Base-by-base conservation (phyloP, 2,888 invertebrate species). In the Frankliniella fusca region DNA sequence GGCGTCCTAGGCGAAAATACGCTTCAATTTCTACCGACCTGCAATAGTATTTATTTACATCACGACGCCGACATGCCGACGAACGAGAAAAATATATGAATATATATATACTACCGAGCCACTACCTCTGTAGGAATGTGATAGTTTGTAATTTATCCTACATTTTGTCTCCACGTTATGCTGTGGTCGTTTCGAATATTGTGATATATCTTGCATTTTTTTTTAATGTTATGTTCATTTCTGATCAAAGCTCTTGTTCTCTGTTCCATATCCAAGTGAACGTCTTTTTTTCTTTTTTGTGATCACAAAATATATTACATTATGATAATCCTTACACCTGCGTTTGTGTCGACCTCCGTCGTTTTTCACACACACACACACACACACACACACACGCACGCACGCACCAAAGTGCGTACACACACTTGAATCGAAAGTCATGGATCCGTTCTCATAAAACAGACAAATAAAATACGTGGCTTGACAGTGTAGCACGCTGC, bases 81-180 rank as follows among this genome's bases (percentile, higher is more conserved):
- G 38, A 38, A 38, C 38, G 38, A 38, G 2, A 38, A 38, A 38
- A 3, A 38, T 38, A 38, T 38, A 5, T 3, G 5, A 38, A 38
- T 38, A 38, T 38, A n/a, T n/a, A n/a, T 54, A 61, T 61, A 76
- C 70, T 38, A 38, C 70, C 70, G 27, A 27, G 70, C 70, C 70
- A 76, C 70, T 76, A 76, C 70, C 70, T 76, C 70, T 76, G 70
- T 76, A 76, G 70, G 70, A 76, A 76, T 76, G 70, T 76, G 70
- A 76, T 76, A 76, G 70, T 23, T 27, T 76, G 70, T 76, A 76
- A 76, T 76, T 76, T 27, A 76, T 76, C 70, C 70, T 76, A 76
- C 70, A 27, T 76, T 38, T 12, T 27, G 70, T 76, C 70, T 76
- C 70, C 70, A 76, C 27, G 12, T 27, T 76, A 61, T 76, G 70